Percentiles rank a stretch among this genome's conserved stretches.
Conservation (phyloP, 2,797 vertebrate species). For the Propithecus deckenii region DNA sequence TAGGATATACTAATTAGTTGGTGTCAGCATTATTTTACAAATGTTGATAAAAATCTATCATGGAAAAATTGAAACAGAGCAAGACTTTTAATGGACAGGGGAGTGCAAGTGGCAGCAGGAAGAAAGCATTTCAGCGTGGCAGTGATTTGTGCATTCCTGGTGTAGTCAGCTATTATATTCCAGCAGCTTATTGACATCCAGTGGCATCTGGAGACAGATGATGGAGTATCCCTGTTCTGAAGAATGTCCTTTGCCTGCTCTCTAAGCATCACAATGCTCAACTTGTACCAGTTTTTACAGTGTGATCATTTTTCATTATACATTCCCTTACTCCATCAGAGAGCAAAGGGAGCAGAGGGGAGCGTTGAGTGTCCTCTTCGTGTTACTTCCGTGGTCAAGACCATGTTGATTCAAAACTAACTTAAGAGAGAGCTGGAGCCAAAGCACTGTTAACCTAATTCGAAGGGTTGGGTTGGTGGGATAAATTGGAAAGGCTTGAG, state of each 20-base stretch:
- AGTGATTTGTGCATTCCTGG: neutral
- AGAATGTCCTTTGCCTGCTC: neutral
- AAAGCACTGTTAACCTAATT: neutral
- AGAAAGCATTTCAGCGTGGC: neutral
- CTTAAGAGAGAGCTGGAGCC: neutral
- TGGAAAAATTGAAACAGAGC: slow-evolving; percentile 24
- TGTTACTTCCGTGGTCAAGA: neutral
- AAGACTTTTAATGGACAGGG: neutral
- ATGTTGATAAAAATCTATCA: neutral
- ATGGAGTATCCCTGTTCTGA: neutral
- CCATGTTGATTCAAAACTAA: neutral
- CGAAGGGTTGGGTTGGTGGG: neutral
- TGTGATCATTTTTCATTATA: neutral
- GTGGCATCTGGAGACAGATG: neutral
- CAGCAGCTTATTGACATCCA: neutral
- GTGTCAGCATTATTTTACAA: slow-evolving; percentile 14
- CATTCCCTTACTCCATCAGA: neutral
- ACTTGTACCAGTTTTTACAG: neutral
- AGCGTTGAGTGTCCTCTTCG: neutral
- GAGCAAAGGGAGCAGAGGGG: neutral
- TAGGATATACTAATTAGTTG: neutral
- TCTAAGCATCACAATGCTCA: neutral
- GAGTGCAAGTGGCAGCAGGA: neutral
- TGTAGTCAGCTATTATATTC: neutral
- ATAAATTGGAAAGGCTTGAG: neutral